Conservation (phyloP, 2,113 vertebrate genomes). For the Rhinopithecus roxellana region DNA sequence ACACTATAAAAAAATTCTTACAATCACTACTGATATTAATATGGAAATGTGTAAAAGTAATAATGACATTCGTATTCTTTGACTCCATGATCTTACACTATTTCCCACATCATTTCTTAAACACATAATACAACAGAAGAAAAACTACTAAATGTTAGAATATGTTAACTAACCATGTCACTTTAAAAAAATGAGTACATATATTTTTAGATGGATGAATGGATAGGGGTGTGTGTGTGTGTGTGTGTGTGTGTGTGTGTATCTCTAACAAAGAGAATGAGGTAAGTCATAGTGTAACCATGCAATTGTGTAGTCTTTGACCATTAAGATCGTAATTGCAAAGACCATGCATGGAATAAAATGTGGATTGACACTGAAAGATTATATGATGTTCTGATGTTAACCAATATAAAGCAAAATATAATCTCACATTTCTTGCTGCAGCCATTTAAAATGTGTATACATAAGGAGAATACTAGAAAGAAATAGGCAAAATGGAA, state of each 20-base stretch:
- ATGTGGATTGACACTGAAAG: background rate
- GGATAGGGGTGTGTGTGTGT: background rate
- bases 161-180: background rate
- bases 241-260: background rate
- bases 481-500: background rate
- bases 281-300: background rate
- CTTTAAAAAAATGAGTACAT: background rate
- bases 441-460: background rate
- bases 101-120: constrained; percentile 34
- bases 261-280: background rate
- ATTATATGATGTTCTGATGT: background rate
- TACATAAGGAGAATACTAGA: background rate
- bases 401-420: constrained; percentile 15
- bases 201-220: background rate
- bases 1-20: background rate
- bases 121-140: background rate
- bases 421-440: background rate
- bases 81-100: background rate
- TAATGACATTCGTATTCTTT: background rate
- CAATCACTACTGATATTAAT: background rate
- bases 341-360: background rate
- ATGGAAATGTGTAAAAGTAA: background rate
- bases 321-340: background rate
- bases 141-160: constrained; percentile 25
- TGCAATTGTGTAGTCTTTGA: background rate